phyloP scores from a whole-genome alignment of 2,797 vertebrate species.

The Pogoniulus pusillus region DNA sequence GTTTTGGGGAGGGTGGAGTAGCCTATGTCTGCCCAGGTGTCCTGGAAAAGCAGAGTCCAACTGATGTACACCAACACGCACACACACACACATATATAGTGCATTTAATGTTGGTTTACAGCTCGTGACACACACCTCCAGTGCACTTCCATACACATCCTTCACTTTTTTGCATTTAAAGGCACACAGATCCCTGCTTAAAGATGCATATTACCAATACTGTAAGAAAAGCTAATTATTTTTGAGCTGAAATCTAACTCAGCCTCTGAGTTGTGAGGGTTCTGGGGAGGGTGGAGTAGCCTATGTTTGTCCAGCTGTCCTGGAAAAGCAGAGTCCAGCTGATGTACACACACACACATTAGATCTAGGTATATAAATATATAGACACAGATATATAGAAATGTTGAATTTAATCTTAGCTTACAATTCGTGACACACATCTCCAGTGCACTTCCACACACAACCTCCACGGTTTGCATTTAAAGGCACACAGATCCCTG shows the following conservation, averaged over 20 bases:
- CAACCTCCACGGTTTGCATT: not conserved
- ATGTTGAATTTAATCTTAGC: not conserved
- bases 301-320: not conserved
- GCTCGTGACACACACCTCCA: rapidly evolving
- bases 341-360: too few species aligned
- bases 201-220: not conserved
- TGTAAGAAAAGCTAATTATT: not conserved
- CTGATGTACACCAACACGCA: rapidly evolving
- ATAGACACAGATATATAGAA: too few species aligned
- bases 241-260: not conserved
- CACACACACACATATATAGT: rapidly evolving
- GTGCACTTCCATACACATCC: not conserved
- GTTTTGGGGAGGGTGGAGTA: not conserved
- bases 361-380: not conserved
- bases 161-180: not conserved
- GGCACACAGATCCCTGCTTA: not conserved
- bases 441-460: not conserved
- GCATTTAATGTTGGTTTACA: not conserved
- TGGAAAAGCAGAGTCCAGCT: not conserved
- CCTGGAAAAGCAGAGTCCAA: not conserved
- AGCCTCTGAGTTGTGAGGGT: not conserved
- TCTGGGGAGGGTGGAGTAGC: not conserved
- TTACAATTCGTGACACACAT: rapidly evolving
- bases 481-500: not conserved
- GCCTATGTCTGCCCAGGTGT: not conserved